phyloP scores from a whole-genome alignment of 2,113 vertebrate genomes.

The Silurus asotus region DNA sequence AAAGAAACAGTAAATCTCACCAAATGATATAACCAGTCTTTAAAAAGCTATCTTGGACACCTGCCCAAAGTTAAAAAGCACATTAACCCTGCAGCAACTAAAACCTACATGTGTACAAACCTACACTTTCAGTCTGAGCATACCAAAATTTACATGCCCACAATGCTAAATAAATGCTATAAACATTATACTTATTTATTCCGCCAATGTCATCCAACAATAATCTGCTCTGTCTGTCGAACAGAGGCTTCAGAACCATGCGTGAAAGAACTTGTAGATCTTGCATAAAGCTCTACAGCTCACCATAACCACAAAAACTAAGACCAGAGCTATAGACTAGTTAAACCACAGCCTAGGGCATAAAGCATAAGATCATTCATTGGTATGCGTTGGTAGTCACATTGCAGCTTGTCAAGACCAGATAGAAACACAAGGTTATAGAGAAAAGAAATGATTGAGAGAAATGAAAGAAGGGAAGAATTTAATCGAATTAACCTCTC shows the following conservation, averaged over 20 bases:
- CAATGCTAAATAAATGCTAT: background rate
- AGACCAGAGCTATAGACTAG: background rate
- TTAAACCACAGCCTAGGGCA: background rate
- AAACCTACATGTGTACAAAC: background rate
- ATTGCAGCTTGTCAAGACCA: background rate
- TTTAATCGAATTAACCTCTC: conserved; percentile 13
- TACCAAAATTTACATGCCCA: background rate
- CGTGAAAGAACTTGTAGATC: background rate
- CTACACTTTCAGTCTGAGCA: background rate
- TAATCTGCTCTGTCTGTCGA: background rate
- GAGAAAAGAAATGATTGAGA: background rate
- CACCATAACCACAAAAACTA: background rate
- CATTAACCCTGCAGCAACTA: background rate
- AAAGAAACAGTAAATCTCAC: conserved; percentile 8
- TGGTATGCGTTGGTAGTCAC: conserved; percentile 6
- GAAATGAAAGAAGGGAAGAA: background rate
- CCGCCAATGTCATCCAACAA: background rate
- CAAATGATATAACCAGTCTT: conserved; percentile 12
- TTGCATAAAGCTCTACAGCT: background rate
- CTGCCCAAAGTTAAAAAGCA: background rate
- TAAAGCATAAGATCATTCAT: conserved; percentile 7
- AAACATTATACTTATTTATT: background rate
- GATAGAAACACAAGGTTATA: background rate
- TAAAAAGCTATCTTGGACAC: conserved; percentile 8
- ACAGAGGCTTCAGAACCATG: background rate